Evolutionary conservation across 1,140 invertebrate species (phyloP), one percentile per base, ranked within the genome.

Genomic region (Leptinotarsa defecta): DNA sequence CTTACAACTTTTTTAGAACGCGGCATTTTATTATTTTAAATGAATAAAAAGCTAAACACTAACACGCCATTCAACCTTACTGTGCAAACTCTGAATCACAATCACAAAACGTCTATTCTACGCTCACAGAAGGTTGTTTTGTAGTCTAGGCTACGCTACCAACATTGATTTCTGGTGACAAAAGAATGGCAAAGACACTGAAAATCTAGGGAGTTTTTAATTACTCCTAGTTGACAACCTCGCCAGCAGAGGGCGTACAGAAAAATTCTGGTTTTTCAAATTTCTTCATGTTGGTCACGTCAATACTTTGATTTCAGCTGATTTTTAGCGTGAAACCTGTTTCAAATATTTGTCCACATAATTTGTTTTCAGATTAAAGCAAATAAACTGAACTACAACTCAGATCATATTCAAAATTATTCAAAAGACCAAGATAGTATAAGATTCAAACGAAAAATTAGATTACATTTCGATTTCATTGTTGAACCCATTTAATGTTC

Each of bases 81-180:
- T 81, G 74, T 79, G 78, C 79, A 79, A 78, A 79, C 48, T 74
- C 77, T 82, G 78, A 76, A 76, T 43, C 34, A 43, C 34, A 43
- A 43, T 43, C 34, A 43, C 34, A 43, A 43, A 43, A 43, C 34
- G 34, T 43, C 34, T 43, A 43, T 43, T 43, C 34, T 43, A 43
- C 34, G 34, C 8, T 43, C 34, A 43, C 34, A 43, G 34, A 43
- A 43, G 34, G 34, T 43, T 43, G 34, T 43, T 43, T 43, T 43
- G 34, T 43, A 43, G 34, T 34, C 34, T 11, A 43, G 34, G 74
- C 77, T 76, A 71, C 71, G 80, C 76, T 85, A 75, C 84, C 84
- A 85, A 85, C 84, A 85, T 85, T 83, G 84, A 85, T 85, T 85
- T 84, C 83, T 84, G 72, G 79, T 69, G 81, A 79, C 79, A 82